phyloP scores from a whole-genome alignment of 2,113 vertebrate genomes.

The Oncorhynchus mykiss region DNA sequence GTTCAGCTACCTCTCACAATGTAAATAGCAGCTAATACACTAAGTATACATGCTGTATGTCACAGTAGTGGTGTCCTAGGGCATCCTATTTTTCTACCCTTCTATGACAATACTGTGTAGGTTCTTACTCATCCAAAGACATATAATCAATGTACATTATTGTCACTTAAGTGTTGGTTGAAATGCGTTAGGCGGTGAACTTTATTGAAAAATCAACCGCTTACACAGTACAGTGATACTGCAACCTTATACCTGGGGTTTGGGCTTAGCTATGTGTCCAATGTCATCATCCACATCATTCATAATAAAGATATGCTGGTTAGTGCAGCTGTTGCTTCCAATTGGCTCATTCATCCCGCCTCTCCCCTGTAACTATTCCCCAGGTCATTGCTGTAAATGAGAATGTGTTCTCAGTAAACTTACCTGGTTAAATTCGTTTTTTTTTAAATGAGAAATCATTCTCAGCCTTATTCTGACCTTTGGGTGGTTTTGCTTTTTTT shows the following conservation, averaged over 20 bases:
- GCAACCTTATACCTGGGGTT: not conserved
- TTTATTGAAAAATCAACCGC: not conserved
- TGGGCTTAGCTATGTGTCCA: not conserved
- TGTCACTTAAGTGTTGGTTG: not conserved
- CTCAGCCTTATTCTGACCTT: no score
- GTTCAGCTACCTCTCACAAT: not conserved
- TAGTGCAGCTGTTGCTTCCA: no score
- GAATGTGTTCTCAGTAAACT: no score
- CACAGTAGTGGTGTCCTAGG: not conserved
- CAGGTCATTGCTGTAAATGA: no score
- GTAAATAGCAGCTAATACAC: not conserved
- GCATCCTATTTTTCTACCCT: not conserved
- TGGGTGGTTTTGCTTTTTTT: no score
- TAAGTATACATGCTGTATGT: not conserved
- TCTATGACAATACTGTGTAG: not conserved
- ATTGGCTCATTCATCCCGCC: no score
- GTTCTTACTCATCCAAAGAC: not conserved
- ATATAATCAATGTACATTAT: conserved; percentile 4
- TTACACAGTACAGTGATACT: not conserved
- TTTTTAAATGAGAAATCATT: no score
- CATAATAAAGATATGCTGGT: no score
- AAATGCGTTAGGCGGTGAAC: no score
- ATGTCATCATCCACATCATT: no score
- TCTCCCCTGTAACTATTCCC: no score
- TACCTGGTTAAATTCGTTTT: no score